Percentiles rank a stretch among this genome's conserved stretches.
phyloP scores from a whole-genome alignment of 2,888 invertebrate genomes.

The Drosophila macrospina region DNA sequence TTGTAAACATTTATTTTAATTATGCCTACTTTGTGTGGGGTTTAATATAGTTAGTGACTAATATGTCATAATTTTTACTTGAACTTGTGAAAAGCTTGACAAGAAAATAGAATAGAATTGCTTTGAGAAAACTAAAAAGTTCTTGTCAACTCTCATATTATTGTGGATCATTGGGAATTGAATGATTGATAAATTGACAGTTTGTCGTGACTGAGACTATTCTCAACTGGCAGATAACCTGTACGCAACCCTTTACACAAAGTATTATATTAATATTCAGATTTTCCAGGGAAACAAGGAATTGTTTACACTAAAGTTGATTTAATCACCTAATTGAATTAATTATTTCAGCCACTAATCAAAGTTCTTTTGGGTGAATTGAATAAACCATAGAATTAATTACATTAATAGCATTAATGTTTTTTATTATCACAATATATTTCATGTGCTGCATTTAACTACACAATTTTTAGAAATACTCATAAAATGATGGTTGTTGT shows the following conservation, averaged over 20 bases:
- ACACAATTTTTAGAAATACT: neutral
- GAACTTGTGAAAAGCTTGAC: slow-evolving; percentile 24
- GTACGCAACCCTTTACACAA: neutral
- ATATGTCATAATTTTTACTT: slow-evolving; percentile 17
- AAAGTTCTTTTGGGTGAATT: neutral
- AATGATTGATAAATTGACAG: slow-evolving; percentile 3
- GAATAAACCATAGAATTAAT: neutral
- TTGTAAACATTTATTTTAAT: slow-evolving; percentile 3
- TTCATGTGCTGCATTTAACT: slow-evolving; percentile 1
- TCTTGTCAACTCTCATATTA: slow-evolving; percentile 10
- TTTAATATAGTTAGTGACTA: slow-evolving; percentile 37
- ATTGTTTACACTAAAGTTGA: neutral
- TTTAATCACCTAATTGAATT: slow-evolving; percentile 19
- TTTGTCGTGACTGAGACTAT: neutral
- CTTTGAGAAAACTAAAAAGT: slow-evolving; percentile 13
- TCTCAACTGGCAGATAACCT: too few species aligned
- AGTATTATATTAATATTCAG: neutral
- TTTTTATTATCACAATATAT: neutral
- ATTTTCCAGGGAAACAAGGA: neutral
- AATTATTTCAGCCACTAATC: neutral
- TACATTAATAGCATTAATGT: slow-evolving; percentile 1
- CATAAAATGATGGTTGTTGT: neutral
- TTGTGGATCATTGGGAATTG: slow-evolving; percentile 22
- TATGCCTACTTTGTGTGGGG: slow-evolving; percentile 7
- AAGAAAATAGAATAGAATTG: slow-evolving; percentile 14